Evolutionary conservation across 2,113 vertebrate species (phyloP).

Genomic region (Callospermophilus lateralis): DNA sequence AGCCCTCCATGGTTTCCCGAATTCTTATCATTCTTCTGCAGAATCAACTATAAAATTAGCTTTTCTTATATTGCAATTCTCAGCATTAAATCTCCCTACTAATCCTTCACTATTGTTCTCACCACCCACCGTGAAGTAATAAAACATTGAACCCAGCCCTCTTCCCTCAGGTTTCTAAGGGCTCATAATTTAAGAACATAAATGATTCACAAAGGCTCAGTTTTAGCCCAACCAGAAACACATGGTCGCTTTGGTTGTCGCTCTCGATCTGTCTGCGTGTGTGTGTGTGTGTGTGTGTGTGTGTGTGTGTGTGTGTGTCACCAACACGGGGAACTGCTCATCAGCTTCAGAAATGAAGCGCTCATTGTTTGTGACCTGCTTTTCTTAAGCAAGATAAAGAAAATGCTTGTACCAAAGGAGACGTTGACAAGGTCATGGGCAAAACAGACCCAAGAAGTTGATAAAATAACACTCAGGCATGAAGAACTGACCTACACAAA

Average conservation of each 20-base stretch:
- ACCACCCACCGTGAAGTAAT: not conserved
- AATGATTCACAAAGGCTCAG: not conserved
- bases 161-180: not conserved
- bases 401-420: not conserved
- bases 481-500: not conserved
- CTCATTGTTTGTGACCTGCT: not conserved
- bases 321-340: not conserved
- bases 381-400: conserved; percentile 7
- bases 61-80: not conserved
- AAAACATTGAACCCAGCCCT: not conserved
- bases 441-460: not conserved
- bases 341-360: not conserved
- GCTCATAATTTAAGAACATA: not conserved
- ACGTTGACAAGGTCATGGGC: not conserved
- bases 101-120: not conserved
- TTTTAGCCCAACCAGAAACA: not conserved
- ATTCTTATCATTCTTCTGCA: not conserved
- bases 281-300: too few species aligned
- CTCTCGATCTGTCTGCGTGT: not conserved
- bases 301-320: too few species aligned
- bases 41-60: not conserved
- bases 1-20: not conserved
- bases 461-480: not conserved
- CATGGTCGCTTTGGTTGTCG: not conserved
- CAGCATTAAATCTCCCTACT: conserved; percentile 26